Evolutionary conservation across 2,797 vertebrate species (phyloP), one percentile per base, ranked within the genome.

Genomic region (Hippocampus kuda): DNA sequence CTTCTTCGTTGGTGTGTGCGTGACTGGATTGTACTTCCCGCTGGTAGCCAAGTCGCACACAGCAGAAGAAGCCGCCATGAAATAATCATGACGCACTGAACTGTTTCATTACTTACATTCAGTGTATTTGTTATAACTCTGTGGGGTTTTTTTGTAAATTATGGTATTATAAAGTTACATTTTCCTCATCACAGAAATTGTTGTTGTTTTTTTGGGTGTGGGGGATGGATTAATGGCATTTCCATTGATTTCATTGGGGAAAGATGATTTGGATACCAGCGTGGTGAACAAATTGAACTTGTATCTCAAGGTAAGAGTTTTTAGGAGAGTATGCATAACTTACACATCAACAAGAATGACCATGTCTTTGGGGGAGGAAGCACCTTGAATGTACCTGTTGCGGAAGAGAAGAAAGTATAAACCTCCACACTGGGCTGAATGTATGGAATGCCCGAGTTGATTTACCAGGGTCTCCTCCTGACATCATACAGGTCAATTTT

Each of bases 271-370:
- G 12, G 13, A 27, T 34, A 13, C 26, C 2, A 20, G 7, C 27
- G 7, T 20, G 27, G 56, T 27, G 30, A 60, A 60, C 16, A 9
- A 34, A 60, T 34, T 34, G 18, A 57, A 57, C n/a, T 27, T 24
- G 24, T 57, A 30, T 16, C 26, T 59, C 15, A 30, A 59, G 26
- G 26, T 11, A 27, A 59, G 24, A 27, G 26, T 59, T 30, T 20
- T 34, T 3, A 10, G 27, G 22, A 60, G 5, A 34, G 16, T 20
- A 63, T 63, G 38, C 22, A 42, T n/a, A 26, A 97, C 97, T 98
- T 87, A 99, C 95, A 99, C 96, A 0, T 99, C 97, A 63, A 99
- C 96, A 0, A 99, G 97, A 88, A 99, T 99, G 87, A 99, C 95
- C 97, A 99, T 99, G 77, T 99, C 97, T 89, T 99, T 99, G 0